Evolutionary conservation across 2,113 vertebrate species (phyloP).

Genomic region (Zosterops hypoxanthus): DNA sequence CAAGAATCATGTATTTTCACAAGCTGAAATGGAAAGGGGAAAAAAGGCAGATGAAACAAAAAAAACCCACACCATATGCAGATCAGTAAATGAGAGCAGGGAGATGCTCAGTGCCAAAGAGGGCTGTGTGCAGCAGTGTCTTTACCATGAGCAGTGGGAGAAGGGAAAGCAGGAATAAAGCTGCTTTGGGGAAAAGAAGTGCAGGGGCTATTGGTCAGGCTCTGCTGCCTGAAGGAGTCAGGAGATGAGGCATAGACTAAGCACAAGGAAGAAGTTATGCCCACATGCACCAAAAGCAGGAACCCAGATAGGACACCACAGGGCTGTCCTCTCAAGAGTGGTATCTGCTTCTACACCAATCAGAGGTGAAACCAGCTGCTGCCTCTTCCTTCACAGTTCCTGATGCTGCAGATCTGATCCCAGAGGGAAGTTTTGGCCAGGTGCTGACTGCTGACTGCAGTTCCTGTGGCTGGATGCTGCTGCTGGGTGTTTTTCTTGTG

Average conservation of each 20-base stretch:
- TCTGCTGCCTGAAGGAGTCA: neutral
- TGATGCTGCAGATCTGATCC: neutral
- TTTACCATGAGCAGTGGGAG: neutral
- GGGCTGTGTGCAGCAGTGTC: neutral
- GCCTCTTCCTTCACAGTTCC: neutral
- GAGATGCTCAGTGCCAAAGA: neutral
- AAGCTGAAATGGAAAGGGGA: neutral
- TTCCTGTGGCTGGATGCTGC: neutral
- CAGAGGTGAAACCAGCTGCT: neutral
- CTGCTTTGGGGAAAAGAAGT: fast-evolving
- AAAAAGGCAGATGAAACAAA: neutral
- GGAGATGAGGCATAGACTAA: fast-evolving
- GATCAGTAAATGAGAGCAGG: neutral
- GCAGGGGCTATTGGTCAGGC: neutral
- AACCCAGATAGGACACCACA: neutral
- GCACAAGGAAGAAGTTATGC: neutral
- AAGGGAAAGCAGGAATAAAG: neutral
- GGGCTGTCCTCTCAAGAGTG: neutral
- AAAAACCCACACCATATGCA: neutral
- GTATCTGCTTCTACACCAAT: neutral
- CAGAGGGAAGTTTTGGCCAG: neutral
- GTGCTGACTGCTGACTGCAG: neutral
- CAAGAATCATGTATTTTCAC: neutral
- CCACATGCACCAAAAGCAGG: fast-evolving
- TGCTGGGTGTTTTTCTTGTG: neutral